Evolutionary conservation across 2,888 invertebrate species (phyloP).

Genomic region (Dinocampus coccinellae): DNA sequence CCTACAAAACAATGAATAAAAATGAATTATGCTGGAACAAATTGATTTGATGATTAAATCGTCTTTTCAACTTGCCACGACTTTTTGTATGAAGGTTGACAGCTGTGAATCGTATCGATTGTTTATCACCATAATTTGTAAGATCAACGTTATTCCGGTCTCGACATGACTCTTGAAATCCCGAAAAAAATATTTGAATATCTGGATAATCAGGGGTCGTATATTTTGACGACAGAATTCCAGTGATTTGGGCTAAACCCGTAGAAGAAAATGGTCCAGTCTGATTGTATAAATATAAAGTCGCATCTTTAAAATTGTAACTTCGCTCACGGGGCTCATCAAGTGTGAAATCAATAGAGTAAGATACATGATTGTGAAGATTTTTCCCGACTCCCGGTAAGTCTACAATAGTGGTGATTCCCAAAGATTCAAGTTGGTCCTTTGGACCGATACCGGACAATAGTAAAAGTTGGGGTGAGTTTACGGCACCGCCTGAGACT

Average conservation of each 20-base stretch:
- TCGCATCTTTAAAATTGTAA: slow-evolving; percentile 72
- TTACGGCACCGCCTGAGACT: slow-evolving; percentile 75
- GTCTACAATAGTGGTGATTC: slow-evolving; percentile 73
- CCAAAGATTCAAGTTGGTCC: slow-evolving; percentile 72
- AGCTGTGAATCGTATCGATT: slow-evolving; percentile 71
- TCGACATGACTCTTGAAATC: slow-evolving; percentile 75
- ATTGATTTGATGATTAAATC: too few relatives aligned
- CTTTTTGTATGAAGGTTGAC: slow-evolving; percentile 77
- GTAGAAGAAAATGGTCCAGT: slow-evolving; percentile 76
- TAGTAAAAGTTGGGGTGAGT: slow-evolving; percentile 78
- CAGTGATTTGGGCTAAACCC: slow-evolving; percentile 79
- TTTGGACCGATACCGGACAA: slow-evolving; percentile 79
- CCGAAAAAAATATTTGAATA: slow-evolving; percentile 77
- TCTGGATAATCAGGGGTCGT: slow-evolving; percentile 77
- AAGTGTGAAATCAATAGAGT: slow-evolving; percentile 72
- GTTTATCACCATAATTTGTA: not conserved
- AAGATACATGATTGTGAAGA: slow-evolving; percentile 78
- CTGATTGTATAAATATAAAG: slow-evolving; percentile 72
- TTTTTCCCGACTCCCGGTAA: slow-evolving; percentile 79
- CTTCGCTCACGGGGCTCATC: slow-evolving; percentile 62
- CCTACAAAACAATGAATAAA: slow-evolving; percentile 46
- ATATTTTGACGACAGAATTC: slow-evolving; percentile 73
- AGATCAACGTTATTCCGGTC: slow-evolving; percentile 49
- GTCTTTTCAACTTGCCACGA: slow-evolving; percentile 69
- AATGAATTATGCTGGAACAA: not conserved